Evolutionary conservation across 1,140 invertebrate species (phyloP).

Genomic region (Drosophila jambulina): DNA sequence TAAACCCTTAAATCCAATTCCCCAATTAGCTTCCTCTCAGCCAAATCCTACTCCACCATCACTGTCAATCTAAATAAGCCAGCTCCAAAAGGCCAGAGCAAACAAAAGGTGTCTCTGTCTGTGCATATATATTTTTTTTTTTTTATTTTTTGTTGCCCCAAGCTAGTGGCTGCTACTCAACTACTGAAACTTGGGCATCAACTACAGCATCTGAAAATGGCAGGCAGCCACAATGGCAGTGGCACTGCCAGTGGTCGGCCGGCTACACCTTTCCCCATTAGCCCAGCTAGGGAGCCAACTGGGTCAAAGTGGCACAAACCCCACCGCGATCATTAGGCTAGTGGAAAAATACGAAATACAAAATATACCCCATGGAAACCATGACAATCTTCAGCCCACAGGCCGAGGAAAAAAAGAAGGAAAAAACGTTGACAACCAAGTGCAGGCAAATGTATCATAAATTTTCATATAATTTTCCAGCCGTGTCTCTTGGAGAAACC

Average conservation of each 20-base stretch:
- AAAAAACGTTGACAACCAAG: constrained; percentile 74
- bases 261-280: constrained; percentile 53
- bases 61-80: constrained; percentile 31
- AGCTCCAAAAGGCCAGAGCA: constrained; percentile 37
- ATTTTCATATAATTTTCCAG: constrained; percentile 82
- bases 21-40: constrained; percentile 9
- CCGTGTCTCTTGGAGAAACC: constrained; percentile 65
- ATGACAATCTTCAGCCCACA: constrained; percentile 57
- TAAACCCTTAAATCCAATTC: background rate
- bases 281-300: constrained; percentile 45
- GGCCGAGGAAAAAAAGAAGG: constrained; percentile 9
- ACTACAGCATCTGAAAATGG: constrained; percentile 40
- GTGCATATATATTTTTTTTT: constrained; percentile 5
- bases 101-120: constrained; percentile 43
- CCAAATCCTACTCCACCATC: background rate
- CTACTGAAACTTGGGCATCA: constrained; percentile 45
- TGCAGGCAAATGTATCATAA: constrained; percentile 82
- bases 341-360: constrained; percentile 20
- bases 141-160: background rate
- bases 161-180: constrained; percentile 37
- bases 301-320: constrained; percentile 51
- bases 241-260: constrained; percentile 24
- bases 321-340: constrained; percentile 40
- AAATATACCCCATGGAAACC: constrained; percentile 31
- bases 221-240: constrained; percentile 19